Evolutionary conservation across 2,888 invertebrate genomes (phyloP).

Genomic region (Ganaspis brasiliensis): DNA sequence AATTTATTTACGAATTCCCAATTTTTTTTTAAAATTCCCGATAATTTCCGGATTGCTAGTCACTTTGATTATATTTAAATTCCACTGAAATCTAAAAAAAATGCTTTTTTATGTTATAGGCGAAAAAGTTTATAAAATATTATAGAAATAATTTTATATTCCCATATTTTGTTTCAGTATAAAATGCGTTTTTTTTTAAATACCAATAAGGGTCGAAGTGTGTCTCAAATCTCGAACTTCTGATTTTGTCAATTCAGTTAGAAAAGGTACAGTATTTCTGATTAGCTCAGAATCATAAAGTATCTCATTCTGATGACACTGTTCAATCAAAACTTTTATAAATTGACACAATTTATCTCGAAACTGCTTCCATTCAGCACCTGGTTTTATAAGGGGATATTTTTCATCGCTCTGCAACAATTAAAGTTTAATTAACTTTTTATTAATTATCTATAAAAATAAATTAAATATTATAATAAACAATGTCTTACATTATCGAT

Average conservation of each 20-base stretch:
- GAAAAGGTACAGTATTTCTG: conserved; percentile 98
- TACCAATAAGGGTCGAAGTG: conserved; percentile 95
- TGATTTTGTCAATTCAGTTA: conserved; percentile 98
- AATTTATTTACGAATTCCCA: too few relatives aligned
- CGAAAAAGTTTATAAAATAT: too few relatives aligned
- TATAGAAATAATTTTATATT: too few relatives aligned
- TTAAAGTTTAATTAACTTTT: conserved; percentile 39
- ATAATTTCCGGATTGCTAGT: too few relatives aligned
- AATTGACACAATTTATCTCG: conserved; percentile 98
- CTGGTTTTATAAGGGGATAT: conserved; percentile 98
- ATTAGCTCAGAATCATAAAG: conserved; percentile 99
- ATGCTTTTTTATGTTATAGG: too few relatives aligned
- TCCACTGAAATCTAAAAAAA: too few relatives aligned
- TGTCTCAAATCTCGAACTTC: conserved; percentile 97
- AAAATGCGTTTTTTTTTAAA: conserved; percentile 49
- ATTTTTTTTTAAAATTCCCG: too few relatives aligned
- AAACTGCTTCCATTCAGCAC: conserved; percentile 98
- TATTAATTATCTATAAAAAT: not conserved
- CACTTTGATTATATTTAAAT: too few relatives aligned
- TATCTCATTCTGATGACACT: conserved; percentile 98
- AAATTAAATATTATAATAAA: too few relatives aligned
- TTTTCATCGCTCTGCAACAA: conserved; percentile 91
- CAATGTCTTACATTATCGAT: not conserved
- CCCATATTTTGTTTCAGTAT: not conserved
- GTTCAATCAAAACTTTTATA: conserved; percentile 96